A percentile compares a stretch with the other conserved stretches of the same genome.
These are phyloP conservation scores for Girardinichthys multiradiatus DNA, from an alignment of 2,113 vertebrate genomes.

Conservation along the genomic window DNA sequence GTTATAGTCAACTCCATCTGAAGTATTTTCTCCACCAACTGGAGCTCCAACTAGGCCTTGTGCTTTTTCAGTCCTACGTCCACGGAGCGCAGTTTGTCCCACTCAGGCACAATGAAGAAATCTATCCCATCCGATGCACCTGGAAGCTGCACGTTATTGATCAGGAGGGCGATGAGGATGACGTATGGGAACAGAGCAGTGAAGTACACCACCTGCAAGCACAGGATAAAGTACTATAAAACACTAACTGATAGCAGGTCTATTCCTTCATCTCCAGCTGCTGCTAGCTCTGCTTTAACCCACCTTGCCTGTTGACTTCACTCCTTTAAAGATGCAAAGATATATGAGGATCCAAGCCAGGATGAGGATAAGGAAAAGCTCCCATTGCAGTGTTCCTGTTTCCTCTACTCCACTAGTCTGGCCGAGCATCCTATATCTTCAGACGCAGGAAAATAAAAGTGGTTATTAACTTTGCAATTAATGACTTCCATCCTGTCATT, in stretches of 20 bases:
- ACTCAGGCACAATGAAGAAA: conserved; percentile 80
- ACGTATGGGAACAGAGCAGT: conserved; percentile 82
- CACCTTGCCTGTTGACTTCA: conserved; percentile 83
- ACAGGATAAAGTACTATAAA: conserved; percentile 8
- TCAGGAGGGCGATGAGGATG: conserved; percentile 78
- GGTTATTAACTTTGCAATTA: neutral
- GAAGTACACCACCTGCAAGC: conserved; percentile 81
- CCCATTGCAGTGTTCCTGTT: conserved; percentile 73
- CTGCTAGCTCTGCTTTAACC: neutral
- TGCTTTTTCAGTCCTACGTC: conserved; percentile 61
- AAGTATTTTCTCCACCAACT: too few relatives aligned
- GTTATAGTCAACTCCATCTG: too few relatives aligned
- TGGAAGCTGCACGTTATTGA: conserved; percentile 81
- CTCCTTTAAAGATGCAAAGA: conserved; percentile 82
- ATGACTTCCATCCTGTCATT: too few relatives aligned
- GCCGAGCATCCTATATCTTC: conserved; percentile 77
- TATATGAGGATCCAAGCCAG: conserved; percentile 82
- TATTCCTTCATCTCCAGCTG: neutral
- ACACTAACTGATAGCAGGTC: neutral
- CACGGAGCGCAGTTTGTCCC: conserved; percentile 74
- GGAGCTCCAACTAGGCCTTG: neutral
- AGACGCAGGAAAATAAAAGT: conserved; percentile 1
- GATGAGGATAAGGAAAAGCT: conserved; percentile 77
- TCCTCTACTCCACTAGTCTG: conserved; percentile 73
- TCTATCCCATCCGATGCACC: conserved; percentile 77